phyloP scores from a whole-genome alignment of 2,113 vertebrate species.

The Plecotus auritus region DNA sequence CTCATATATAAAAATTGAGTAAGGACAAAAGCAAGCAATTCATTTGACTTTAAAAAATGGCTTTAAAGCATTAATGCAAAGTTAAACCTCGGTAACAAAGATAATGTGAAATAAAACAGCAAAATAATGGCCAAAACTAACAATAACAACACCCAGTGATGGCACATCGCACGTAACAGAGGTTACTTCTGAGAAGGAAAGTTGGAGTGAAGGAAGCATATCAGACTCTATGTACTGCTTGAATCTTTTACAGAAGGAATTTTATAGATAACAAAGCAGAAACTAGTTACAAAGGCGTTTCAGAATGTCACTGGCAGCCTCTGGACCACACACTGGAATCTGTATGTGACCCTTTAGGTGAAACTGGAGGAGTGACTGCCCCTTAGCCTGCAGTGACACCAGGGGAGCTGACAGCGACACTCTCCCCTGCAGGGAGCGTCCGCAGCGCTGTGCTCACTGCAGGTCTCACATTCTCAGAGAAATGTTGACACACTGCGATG shows the following conservation, averaged over 20 bases:
- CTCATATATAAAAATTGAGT: background rate
- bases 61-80: background rate
- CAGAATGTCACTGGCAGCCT: background rate
- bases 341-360: background rate
- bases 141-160: background rate
- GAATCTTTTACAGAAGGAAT: too few relatives aligned
- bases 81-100: constrained; percentile 6
- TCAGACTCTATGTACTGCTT: too few relatives aligned
- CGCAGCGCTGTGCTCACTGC: background rate
- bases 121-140: background rate
- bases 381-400: background rate
- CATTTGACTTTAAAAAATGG: background rate
- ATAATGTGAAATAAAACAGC: background rate
- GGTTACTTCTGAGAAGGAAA: too few relatives aligned
- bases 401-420: accelerated
- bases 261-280: background rate
- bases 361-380: background rate
- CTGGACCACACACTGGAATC: background rate
- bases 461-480: background rate
- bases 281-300: background rate
- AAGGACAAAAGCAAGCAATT: background rate
- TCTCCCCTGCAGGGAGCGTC: too few relatives aligned
- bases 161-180: too few relatives aligned
- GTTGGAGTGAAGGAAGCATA: too few relatives aligned
- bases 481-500: background rate